Evolutionary conservation across 2,888 invertebrate species (phyloP).

Genomic region (Ditula angustiorana): DNA sequence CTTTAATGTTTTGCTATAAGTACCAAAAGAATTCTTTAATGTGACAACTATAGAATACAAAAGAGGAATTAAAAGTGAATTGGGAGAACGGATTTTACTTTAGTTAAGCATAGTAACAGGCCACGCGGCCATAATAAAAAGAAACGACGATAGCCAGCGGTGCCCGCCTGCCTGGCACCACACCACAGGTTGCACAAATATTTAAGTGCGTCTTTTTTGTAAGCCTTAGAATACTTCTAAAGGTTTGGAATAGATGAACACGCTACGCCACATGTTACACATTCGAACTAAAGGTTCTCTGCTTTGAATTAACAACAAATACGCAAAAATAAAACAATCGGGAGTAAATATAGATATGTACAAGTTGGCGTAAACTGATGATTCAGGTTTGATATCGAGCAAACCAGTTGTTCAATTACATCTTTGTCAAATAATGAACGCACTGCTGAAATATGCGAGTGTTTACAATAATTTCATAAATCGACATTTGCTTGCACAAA

Average conservation of each 20-base stretch:
- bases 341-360: slow-evolving; percentile 23
- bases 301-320: slow-evolving; percentile 2
- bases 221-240: slow-evolving; percentile 16
- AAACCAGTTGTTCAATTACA: slow-evolving; percentile 32
- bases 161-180: slow-evolving; percentile 31
- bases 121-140: slow-evolving; percentile 11
- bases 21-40: neutral
- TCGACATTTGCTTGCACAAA: slow-evolving; percentile 48
- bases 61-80: neutral
- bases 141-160: neutral
- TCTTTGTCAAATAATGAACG: slow-evolving; percentile 40
- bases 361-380: slow-evolving; percentile 24
- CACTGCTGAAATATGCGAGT: slow-evolving; percentile 33
- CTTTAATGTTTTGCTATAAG: neutral
- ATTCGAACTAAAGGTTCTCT: slow-evolving; percentile 4
- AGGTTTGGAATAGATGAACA: slow-evolving; percentile 2
- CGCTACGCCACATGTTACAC: slow-evolving; percentile 18
- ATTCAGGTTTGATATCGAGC: slow-evolving; percentile 33
- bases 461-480: slow-evolving; percentile 39
- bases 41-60: neutral
- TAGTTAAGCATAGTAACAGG: slow-evolving; percentile 3
- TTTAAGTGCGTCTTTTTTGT: slow-evolving; percentile 33
- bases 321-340: slow-evolving; percentile 26
- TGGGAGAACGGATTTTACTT: neutral
- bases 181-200: slow-evolving; percentile 34